phyloP scores from a whole-genome alignment of 2,797 vertebrate species.

The Antrozous pallidus region DNA sequence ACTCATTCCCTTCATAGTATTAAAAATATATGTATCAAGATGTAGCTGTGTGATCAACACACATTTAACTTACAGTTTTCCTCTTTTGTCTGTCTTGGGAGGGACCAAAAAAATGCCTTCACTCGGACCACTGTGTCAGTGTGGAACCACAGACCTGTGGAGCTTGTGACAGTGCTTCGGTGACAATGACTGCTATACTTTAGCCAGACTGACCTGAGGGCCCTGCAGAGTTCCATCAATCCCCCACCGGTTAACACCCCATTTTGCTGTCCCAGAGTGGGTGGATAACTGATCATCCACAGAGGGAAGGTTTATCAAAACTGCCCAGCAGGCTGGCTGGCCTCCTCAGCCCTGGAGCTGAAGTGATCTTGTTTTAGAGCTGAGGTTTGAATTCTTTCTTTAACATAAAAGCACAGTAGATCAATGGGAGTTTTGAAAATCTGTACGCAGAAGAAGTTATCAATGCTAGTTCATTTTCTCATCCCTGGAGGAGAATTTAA shows the following conservation, averaged over 20 bases:
- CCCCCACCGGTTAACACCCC: not conserved
- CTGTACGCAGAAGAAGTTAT: not conserved
- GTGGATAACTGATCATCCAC: not conserved
- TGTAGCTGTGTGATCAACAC: not conserved
- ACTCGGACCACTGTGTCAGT: not conserved
- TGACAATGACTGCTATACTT: not conserved
- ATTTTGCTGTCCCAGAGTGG: not conserved
- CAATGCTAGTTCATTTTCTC: not conserved
- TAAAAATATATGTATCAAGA: not conserved
- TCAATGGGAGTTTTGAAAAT: constrained; percentile 32
- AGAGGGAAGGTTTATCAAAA: not conserved
- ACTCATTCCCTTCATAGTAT: not conserved
- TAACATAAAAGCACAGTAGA: constrained; percentile 6
- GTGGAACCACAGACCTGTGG: not conserved
- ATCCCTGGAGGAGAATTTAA: not conserved
- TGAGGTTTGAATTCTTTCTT: constrained; percentile 51
- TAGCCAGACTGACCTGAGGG: not conserved
- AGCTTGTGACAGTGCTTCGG: not conserved
- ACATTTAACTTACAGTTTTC: not conserved
- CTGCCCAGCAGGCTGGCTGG: not conserved
- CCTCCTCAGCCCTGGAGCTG: not conserved
- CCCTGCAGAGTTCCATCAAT: not conserved
- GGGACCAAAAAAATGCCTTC: not conserved
- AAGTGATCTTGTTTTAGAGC: not conserved
- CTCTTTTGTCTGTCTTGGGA: not conserved